Conservation (phyloP, 2,797 vertebrate species). For the Sciaenops ocellatus region DNA sequence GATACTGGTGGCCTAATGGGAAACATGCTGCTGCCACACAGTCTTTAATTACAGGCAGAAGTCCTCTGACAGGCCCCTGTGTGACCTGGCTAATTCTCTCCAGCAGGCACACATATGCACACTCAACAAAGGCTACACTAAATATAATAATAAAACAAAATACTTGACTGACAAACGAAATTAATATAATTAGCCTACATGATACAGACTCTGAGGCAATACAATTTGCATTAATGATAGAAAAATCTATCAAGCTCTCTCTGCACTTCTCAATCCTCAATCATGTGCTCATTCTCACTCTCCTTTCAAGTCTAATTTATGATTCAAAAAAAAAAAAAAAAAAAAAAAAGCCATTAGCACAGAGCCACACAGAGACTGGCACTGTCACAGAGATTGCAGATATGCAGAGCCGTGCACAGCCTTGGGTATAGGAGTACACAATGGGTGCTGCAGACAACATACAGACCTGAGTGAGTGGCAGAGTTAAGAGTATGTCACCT, state of each 20-base stretch:
- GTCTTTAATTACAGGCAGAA: conserved; percentile 76
- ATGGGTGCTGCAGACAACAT: conserved; percentile 44
- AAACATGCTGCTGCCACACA: conserved; percentile 80
- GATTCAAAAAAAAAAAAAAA: conserved; percentile 57
- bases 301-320: conserved; percentile 74
- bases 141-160: too few relatives aligned
- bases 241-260: conserved; percentile 69
- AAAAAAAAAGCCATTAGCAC: conserved; percentile 63
- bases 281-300: conserved; percentile 58
- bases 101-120: conserved; percentile 56
- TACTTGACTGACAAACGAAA: conserved; percentile 62
- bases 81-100: conserved; percentile 71
- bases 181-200: conserved; percentile 72
- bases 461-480: conserved; percentile 28
- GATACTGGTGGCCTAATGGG: conserved; percentile 72
- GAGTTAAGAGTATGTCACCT: conserved; percentile 38
- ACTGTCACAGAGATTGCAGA: conserved; percentile 47
- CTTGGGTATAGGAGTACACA: conserved; percentile 21
- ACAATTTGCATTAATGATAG: conserved; percentile 72
- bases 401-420: conserved; percentile 37
- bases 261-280: conserved; percentile 51
- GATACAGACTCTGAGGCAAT: conserved; percentile 56
- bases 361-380: conserved; percentile 49
- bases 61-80: conserved; percentile 74
- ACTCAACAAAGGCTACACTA: conserved; percentile 29